Evolutionary conservation across 1,140 invertebrate genomes (phyloP), one percentile per base, ranked within the genome.

Genomic region (Diploscapter pachys): DNA sequence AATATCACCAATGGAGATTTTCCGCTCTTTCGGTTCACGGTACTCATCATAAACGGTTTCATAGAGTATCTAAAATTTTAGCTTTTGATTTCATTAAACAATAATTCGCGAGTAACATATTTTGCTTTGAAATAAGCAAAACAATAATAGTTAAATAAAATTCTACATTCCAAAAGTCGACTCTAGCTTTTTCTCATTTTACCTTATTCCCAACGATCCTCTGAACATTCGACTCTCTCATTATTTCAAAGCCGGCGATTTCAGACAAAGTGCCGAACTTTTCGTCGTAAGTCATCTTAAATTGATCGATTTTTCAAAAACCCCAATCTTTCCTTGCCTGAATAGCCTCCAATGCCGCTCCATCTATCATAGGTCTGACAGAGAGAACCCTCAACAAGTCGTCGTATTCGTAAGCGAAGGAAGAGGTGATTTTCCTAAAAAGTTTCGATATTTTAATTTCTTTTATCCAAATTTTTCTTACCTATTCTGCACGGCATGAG

Each of bases 251-350:
- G 49, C 73, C 73, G 11, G 64, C 62, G 5, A 74, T 56, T 11
- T 65, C 53, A 57, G 63, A 51, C 3, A 69, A 55, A 8, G 62
- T 65, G 5, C 55, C 64, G 13, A 56, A 55, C 31, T 61, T 13
- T 9, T 74, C 73, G 50, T 74, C 73, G 48, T 69, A 74, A 8
- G 73, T 13, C 56, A 74, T 11, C 11, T 74, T 65, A 69, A 68
- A 6, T 11, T 59, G 31, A 59, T 59, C 31, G 57, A 31, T 31
- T 31, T 31, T 11, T 59, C 9, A 59, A 59, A 31, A 59, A 59
- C 9, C 2, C 57, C 9, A 59, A 59, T 59, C 9, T 11, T 11
- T 59, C 31, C 31, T 59, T 59, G 31, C 57, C 57, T 59, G 57
- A 11, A 72, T 72, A 2, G 73, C 52, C 48, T 74, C 73, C 4